phyloP scores from a whole-genome alignment of 2,113 vertebrate genomes.

The Electrona antarctica region DNA sequence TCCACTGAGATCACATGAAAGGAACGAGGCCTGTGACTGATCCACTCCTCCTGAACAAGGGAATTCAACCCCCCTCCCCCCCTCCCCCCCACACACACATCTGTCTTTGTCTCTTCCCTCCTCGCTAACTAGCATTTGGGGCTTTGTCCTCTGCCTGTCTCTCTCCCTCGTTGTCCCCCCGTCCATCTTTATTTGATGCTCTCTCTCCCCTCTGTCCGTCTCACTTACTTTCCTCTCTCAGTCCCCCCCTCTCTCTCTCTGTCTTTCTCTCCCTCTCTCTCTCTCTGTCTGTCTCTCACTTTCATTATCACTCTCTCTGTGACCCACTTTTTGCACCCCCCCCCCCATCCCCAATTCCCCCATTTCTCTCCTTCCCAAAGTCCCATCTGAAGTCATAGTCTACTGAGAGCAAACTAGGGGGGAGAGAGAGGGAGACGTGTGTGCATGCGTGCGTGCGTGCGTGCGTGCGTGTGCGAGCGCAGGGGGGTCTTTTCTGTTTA shows the following conservation, averaged over 20 bases:
- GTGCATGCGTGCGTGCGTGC: too few relatives aligned
- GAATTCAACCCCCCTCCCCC: conserved; percentile 70
- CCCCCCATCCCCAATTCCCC: conserved; percentile 63
- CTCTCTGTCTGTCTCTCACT: conserved; percentile 41
- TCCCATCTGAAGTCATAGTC: conserved; percentile 76
- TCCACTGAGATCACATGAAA: conserved; percentile 83
- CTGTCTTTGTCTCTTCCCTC: conserved; percentile 61
- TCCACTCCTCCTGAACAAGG: conserved; percentile 77
- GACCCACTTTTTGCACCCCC: conserved; percentile 65
- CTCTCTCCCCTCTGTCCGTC: conserved; percentile 21
- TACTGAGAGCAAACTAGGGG: conserved; percentile 69
- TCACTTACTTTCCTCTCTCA: too few relatives aligned
- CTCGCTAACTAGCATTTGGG: conserved; percentile 3
- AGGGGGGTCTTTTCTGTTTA: conserved; percentile 20
- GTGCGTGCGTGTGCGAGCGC: background rate
- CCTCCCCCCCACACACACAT: conserved; percentile 29
- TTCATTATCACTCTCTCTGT: conserved; percentile 63
- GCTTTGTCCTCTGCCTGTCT: conserved; percentile 33
- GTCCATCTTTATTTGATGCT: conserved; percentile 58
- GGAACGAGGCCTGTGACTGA: conserved; percentile 80
- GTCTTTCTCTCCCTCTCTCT: conserved; percentile 49
- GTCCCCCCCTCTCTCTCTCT: background rate
- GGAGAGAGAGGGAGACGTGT: conserved; percentile 28
- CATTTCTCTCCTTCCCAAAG: conserved; percentile 47
- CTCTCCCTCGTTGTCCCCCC: conserved; percentile 46